Conservation (phyloP, 2,888 invertebrate species). For the Cheilosia variabilis region DNA sequence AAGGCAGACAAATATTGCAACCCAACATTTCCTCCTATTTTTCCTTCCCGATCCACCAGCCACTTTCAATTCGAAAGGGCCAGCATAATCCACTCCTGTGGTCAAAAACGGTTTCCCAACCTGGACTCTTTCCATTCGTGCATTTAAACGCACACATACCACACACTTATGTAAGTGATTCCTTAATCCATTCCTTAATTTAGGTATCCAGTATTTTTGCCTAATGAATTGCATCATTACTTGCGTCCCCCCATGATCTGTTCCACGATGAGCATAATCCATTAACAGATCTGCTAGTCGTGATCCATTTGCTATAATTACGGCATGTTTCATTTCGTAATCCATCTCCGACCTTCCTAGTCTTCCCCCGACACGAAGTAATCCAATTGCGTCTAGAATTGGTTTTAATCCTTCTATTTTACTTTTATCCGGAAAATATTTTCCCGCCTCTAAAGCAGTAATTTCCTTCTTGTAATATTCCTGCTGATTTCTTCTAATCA, state of each 20-base stretch:
- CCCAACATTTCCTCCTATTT: slow-evolving; percentile 30
- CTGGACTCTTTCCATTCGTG: slow-evolving; percentile 31
- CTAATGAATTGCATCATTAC: slow-evolving; percentile 2
- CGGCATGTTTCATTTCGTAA: background rate
- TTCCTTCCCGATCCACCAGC: slow-evolving; percentile 3
- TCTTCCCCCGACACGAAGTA: background rate
- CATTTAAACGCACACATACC: background rate
- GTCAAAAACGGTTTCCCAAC: slow-evolving; percentile 32
- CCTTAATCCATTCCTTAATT: background rate
- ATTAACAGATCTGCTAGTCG: background rate
- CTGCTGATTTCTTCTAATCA: background rate
- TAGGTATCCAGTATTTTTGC: background rate
- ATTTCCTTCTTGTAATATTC: too few relatives aligned
- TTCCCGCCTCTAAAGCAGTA: too few relatives aligned
- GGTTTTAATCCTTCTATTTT: background rate
- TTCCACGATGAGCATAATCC: background rate
- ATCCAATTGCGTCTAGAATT: background rate
- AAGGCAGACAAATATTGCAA: slow-evolving; percentile 47
- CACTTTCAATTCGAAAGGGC: slow-evolving; percentile 31
- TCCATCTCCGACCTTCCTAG: background rate
- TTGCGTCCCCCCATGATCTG: background rate
- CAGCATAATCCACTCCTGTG: slow-evolving; percentile 39
- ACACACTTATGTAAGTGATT: background rate
- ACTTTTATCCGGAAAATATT: background rate
- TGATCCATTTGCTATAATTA: background rate